Evolutionary conservation across 1,140 invertebrate genomes (phyloP), one percentile per base, ranked within the genome.

Genomic region (Meloidogyne hapla): DNA sequence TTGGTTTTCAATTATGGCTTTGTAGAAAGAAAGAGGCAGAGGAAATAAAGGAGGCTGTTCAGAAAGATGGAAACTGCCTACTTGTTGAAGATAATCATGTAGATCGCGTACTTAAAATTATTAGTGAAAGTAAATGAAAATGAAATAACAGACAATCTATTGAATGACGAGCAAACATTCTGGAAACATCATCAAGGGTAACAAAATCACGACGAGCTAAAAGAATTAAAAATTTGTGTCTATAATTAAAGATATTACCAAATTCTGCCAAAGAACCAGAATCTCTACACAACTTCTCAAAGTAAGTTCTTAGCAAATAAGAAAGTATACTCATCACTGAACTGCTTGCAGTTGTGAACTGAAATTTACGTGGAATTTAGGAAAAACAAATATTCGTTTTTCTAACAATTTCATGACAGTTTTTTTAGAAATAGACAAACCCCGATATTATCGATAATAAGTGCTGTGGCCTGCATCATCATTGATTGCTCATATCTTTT

Each of bases 81-180:
- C 71, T 26, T 73, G 71, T 15, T 73, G 42, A 5, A 73, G 38
- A 38, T 73, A 73, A 73, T 63, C 71, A 73, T 73, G 71, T 18
- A 73, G 48, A 38, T 73, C 71, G n/a, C 56, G 61, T 21, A 73
- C 71, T 73, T 40, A 18, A 64, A 73, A 72, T 13, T 0, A 21
- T 63, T 6, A 67, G 0, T 15, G n/a, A 9, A 2, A 5, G 8
- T 56, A 63, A 62, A 25, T 2, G 21, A 33, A n/a, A 15, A 56
- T 61, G 10, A 4, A 12, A 64, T n/a, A 21, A 40, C 15, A 63
- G 1, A 64, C 48, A 63, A 73, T 33, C 64, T 21, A 73, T 64
- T 0, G 56, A 40, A 63, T 73, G 33, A 10, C n/a, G 40, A 28
- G 15, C 18, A 61, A 73, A 73, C 21, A 73, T 64, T 56, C 21